Evolutionary conservation across 2,888 invertebrate genomes (phyloP), one percentile per base, ranked within the genome.

Genomic region (Steinernema hermaphroditum): DNA sequence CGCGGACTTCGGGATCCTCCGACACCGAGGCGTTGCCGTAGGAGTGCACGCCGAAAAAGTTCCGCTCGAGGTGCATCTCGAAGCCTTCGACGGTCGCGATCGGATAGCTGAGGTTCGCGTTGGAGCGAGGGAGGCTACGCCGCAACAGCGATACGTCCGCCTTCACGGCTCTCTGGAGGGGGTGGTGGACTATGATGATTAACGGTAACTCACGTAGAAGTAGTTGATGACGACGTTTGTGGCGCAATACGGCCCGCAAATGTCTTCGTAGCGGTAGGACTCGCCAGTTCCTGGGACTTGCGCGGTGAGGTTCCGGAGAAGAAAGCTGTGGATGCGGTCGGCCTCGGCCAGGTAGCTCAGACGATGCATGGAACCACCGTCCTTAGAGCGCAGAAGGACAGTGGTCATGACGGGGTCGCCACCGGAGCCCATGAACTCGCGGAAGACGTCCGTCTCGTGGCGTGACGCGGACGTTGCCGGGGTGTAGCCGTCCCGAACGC

Each of bases 351-450:
- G 72, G 73, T 80, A 80, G 49, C 77, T 76, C 44, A 80, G 70
- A 8, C 84, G 74, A 72, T 84, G 83, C 84, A 86, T 83, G 9
- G 81, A 79, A 43, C 83, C 83, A 6, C 80, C 78, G 73, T 86
- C 86, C 19, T 80, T 78, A 0, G 86, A 82, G 19, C 79, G 74
- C 69, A 86, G 73, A 27, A 86, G 72, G 4, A 85, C 79, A 0
- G 83, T 82, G 0, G 86, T 85, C 76, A 83, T 76, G 19, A 82
- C 78, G 12, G 86, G 85, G 73, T 86, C 86, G 4, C 84, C 83
- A 50, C 77, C 76, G 2, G 83, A 79, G 9, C 78, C 78, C 34
- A 82, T 71, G 69, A 85, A 85, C 46, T 82, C 78, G 43, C 82
- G 75, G 68, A 81, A 79, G 8, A 79, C 71, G 27, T 80, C 73